Conservation (phyloP, 2,797 vertebrate genomes). For the Fistularia tabacaria region DNA sequence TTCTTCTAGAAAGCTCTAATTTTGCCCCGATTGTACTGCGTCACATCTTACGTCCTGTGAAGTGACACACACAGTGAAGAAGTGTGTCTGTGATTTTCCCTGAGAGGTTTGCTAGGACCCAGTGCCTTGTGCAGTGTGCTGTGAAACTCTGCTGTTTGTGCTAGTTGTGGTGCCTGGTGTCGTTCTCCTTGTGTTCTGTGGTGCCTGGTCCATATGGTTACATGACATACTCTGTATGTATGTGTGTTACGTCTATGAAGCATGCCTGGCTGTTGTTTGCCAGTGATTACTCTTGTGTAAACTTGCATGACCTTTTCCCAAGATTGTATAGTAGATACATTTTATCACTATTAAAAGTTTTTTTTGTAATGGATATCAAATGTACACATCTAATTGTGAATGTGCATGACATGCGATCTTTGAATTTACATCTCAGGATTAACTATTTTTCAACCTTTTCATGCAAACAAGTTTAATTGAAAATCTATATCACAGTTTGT, state of each 20-base stretch:
- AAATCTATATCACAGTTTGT: conserved; percentile 14
- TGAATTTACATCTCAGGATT: conserved; percentile 13
- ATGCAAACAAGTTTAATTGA: conserved; percentile 17
- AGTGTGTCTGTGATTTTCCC: conserved; percentile 18
- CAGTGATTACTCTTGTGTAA: conserved; percentile 33
- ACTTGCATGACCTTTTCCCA: conserved; percentile 54
- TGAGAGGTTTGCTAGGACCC: conserved; percentile 71
- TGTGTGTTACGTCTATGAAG: conserved; percentile 34
- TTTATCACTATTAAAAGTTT: conserved; percentile 15
- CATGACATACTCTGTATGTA: conserved; percentile 17
- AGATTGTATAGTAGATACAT: conserved; percentile 20
- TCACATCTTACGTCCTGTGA: conserved; percentile 5
- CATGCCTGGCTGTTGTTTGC: conserved; percentile 57
- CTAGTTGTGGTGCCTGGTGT: conserved; percentile 42
- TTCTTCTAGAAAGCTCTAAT: conserved; percentile 13
- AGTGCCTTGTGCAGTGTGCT: conserved; percentile 61
- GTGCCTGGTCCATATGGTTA: conserved; percentile 40
- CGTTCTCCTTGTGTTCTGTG: conserved; percentile 26
- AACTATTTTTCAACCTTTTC: conserved; percentile 12
- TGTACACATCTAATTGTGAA: conserved; percentile 10
- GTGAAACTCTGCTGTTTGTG: conserved; percentile 50
- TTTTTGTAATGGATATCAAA: too few species aligned
- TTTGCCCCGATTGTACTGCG: conserved; percentile 5
- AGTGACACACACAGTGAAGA: conserved; percentile 4
- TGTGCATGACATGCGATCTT: conserved; percentile 47